Evolutionary conservation across 1,140 invertebrate species (phyloP), one percentile per base, ranked within the genome.

Genomic region (Drosophila bipectinata): DNA sequence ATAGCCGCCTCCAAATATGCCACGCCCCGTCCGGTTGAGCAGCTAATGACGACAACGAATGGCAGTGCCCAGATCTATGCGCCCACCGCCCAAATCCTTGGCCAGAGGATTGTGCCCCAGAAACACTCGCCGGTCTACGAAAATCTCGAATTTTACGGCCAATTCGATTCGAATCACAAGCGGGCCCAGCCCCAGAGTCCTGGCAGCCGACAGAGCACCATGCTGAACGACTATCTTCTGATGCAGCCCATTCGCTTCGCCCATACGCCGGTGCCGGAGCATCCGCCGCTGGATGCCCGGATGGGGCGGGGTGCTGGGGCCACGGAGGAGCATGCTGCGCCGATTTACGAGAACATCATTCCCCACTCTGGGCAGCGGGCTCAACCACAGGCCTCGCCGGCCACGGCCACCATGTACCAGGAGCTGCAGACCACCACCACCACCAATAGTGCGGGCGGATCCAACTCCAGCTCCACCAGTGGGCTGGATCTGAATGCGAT

Each of bases 121-220:
- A 93, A 92, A 85, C 92, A 72, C 85, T 92, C 93, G 52, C 95
- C 94, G 28, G 95, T 97, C 21, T 97, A 97, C 90, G 96, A 97
- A 91, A 97, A 97, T 91, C 93, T 97, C 41, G 95, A 96, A 67
- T 96, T 96, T 91, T 96, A 96, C 92, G 84, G 79, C 1, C 93
- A 94, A 92, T 80, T 92, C 51, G 79, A 92, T 47, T 89, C 88
- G 21, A 82, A 79, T 26, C 89, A 91, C 67, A 88, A 85, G 48
- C 91, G 92, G 39, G 93, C 93, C 1, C 93, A 93, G 72, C 93
- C 93, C 0, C 93, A 93, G 77, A 83, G 81, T 51, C 85, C 87
- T 28, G 88, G 72, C 14, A 89, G 84, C 44, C 24, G 83, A 10
- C 88, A 90, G 74, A 88, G 57, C 18, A 77, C 77, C 44, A 90